A percentile compares a stretch with the other conserved stretches of the same genome.
Evolutionary conservation across 1,140 invertebrate species (phyloP).

Genomic region (Rhizoglyphus robini): DNA sequence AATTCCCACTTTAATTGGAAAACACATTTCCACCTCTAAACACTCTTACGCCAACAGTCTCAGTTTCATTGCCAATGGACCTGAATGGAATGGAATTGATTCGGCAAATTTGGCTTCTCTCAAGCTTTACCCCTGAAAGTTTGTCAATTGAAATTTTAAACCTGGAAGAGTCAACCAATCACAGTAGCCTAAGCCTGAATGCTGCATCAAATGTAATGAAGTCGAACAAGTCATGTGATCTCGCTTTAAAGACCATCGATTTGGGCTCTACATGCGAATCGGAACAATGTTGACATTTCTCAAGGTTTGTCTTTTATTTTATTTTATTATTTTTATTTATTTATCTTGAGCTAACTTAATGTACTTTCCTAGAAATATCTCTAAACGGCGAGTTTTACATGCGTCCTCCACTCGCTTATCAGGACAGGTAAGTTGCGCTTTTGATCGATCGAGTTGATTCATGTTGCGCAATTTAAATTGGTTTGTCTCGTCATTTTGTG

Average conservation of each 20-base stretch:
- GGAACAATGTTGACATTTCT: constrained; percentile 46
- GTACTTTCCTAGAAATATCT: constrained; percentile 63
- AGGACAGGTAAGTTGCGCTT: constrained; percentile 60
- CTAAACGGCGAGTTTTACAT: constrained; percentile 98
- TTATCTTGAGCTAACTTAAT: constrained; percentile 20
- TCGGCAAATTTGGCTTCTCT: constrained; percentile 21
- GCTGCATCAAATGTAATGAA: background rate
- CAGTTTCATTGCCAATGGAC: too few species aligned
- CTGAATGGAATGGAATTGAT: too few species aligned
- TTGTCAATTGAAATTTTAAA: constrained; percentile 28
- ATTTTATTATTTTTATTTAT: too few species aligned
- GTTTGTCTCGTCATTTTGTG: too few species aligned
- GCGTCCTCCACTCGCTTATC: constrained; percentile 91
- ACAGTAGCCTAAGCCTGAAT: background rate
- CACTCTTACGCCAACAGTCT: constrained; percentile 21
- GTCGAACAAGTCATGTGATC: background rate
- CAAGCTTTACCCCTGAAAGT: constrained; percentile 12
- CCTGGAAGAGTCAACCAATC: background rate
- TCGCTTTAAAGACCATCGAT: background rate
- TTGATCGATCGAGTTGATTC: constrained; percentile 4
- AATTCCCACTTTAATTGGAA: background rate
- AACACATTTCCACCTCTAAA: background rate
- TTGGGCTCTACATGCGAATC: constrained; percentile 35
- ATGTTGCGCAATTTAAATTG: too few species aligned
- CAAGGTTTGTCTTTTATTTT: constrained; percentile 34